Base-by-base conservation (phyloP, 2,113 vertebrate species). In the Phalacrocorax pelagicus region DNA sequence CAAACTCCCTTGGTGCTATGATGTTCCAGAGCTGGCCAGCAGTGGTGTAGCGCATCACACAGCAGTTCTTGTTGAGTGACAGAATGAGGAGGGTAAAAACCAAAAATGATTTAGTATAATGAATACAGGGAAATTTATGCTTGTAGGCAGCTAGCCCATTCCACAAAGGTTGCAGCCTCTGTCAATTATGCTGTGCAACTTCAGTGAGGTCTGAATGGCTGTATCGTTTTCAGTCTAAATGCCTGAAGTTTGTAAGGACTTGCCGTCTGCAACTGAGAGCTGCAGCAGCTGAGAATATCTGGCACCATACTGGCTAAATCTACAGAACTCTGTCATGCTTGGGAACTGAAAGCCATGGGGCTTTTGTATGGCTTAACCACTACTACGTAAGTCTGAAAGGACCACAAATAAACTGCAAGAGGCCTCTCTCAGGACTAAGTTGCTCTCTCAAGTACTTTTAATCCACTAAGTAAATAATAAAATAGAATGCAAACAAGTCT, bases 21-120 rank as follows among this genome's bases (percentile, higher is more conserved):
- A 99, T 98, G 90, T 99, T 98, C 98, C 98, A 98, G 49, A 99
- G 98, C 94, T 99, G 99, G 36, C 99, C 98, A 66, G 98, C 98
- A 59, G 98, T 99, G 14, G 98, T 99, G 34, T 99, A 99, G 52
- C 97, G 97, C 98, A 99, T 98, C 90, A 99, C 97, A 98, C 98
- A 99, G 88, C 98, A 98, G 51, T 98, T 98, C 98, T 99, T 94
- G 38, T 97, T 44, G 44, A 88, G 36, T 51, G 58, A 66, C 36
- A 86, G 23, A 92, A 81, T 26, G 27, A 46, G 5, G 34, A 73
- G 40, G 4, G 52, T 6, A 82, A 75, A 88, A 89, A 87, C 14
- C 5, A 77, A 44, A 79, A 58, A 36, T 6, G 86, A 13, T 24
- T 74, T 40, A 70, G 21, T 55, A 20, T 5, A 83, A 66, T 1